These are phyloP conservation scores for Apistogramma diplotaenia DNA, from an alignment of 2,113 vertebrate genomes.

Conservation along the genomic window DNA sequence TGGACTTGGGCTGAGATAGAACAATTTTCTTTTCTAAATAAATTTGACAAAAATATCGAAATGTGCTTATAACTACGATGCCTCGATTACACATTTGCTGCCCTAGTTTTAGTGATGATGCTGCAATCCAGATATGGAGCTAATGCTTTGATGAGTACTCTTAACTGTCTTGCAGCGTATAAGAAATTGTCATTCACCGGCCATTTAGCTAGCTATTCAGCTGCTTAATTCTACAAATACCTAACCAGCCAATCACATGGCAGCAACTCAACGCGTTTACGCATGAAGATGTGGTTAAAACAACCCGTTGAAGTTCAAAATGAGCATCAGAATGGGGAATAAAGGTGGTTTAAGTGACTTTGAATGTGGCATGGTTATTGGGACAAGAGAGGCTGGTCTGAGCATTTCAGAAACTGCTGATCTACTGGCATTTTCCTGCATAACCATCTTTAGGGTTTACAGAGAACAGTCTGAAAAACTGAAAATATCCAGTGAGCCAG, in stretches of 20 bases:
- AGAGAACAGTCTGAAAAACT: background rate
- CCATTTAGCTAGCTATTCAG: background rate
- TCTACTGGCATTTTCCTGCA: background rate
- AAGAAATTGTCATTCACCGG: background rate
- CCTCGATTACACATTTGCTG: background rate
- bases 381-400: too few relatives aligned
- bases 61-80: too few relatives aligned
- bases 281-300: background rate
- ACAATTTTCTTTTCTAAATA: too few relatives aligned
- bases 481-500: background rate
- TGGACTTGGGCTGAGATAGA: too few relatives aligned
- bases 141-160: background rate
- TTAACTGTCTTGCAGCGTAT: background rate
- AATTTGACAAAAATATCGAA: too few relatives aligned
- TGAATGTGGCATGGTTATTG: too few relatives aligned
- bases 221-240: background rate
- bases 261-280: background rate
- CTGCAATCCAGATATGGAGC: background rate
- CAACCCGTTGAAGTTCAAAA: background rate
- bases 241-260: background rate
- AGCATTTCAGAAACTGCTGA: background rate
- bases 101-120: background rate
- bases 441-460: background rate
- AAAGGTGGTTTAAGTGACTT: background rate
- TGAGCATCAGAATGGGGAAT: background rate